Evolutionary conservation across 2,113 vertebrate genomes (phyloP).

Genomic region (Hylia prasina): DNA sequence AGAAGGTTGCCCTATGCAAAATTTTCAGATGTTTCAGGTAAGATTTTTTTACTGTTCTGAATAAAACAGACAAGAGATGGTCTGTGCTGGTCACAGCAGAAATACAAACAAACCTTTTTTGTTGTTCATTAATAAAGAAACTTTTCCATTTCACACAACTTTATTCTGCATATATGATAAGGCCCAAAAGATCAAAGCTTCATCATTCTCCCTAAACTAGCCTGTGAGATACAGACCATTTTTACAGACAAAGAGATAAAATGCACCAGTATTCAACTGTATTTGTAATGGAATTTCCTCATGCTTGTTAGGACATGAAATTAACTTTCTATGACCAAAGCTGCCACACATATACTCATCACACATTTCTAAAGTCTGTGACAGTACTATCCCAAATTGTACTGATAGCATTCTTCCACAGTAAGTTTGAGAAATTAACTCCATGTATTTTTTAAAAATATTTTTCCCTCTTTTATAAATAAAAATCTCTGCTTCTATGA

Average conservation of each 20-base stretch:
- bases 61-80: not conserved
- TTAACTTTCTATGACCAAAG: not conserved
- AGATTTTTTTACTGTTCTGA: not conserved
- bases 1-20: not conserved
- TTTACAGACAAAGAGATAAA: slow-evolving; percentile 20
- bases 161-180: not conserved
- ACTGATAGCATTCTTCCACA: not conserved
- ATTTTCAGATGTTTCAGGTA: not conserved
- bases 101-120: not conserved
- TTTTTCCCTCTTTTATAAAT: not conserved
- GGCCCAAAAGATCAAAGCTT: not conserved
- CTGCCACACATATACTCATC: not conserved
- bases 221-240: slow-evolving; percentile 5
- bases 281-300: not conserved
- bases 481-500: not conserved
- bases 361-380: not conserved
- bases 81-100: not conserved
- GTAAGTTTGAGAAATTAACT: not conserved
- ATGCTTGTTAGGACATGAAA: slow-evolving; percentile 7
- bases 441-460: accelerated
- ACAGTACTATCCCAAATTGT: not conserved
- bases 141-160: not conserved
- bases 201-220: not conserved
- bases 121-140: not conserved
- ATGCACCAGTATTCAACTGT: not conserved